phyloP scores from a whole-genome alignment of 2,113 vertebrate genomes.

The Protobothrops flavoviridis region DNA sequence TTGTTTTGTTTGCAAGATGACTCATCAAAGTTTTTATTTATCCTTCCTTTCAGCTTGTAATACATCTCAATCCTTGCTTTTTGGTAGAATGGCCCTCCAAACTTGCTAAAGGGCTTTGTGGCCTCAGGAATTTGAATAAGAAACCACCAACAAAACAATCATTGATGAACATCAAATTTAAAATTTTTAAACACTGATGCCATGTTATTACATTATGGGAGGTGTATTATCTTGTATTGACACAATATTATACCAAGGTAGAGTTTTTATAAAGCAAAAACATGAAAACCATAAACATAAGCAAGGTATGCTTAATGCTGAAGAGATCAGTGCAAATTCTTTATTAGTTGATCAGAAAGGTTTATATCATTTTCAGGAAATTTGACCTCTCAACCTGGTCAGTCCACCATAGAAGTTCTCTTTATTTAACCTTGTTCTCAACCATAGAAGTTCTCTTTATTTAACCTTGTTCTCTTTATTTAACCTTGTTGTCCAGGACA shows the following conservation, averaged over 20 bases:
- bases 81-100: background rate
- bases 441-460: background rate
- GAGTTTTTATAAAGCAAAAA: background rate
- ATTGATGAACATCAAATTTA: background rate
- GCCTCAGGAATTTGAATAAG: background rate
- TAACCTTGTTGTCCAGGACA: background rate
- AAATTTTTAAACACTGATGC: background rate
- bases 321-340: background rate
- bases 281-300: background rate
- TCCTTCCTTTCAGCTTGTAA: background rate
- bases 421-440: background rate
- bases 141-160: background rate
- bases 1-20: background rate
- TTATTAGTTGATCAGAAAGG: background rate
- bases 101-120: background rate
- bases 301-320: background rate
- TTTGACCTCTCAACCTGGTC: background rate
- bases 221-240: background rate
- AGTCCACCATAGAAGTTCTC: background rate
- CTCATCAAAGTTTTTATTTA: background rate
- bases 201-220: background rate
- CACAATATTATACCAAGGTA: background rate
- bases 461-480: background rate
- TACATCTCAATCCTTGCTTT: background rate
- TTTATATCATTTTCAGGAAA: background rate